Evolutionary conservation across 2,888 invertebrate species (phyloP), one percentile per base, ranked within the genome.

Genomic region (Scaptomyza parva): DNA sequence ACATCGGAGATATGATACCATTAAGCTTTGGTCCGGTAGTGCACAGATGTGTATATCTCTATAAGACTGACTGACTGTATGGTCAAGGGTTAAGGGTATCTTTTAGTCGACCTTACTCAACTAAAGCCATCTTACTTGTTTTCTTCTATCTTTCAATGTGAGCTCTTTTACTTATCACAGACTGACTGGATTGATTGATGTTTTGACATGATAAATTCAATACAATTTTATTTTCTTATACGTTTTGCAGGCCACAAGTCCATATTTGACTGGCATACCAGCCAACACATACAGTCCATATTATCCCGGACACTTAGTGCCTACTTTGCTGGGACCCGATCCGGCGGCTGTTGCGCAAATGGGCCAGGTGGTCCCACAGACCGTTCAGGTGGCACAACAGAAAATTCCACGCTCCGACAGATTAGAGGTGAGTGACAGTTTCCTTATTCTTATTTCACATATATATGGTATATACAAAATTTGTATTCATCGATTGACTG

Each of bases 391-490:
- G 92, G 96, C 95, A 93, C 96, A 97, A 93, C 97, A 97, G 94
- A 98, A 98, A 94, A 94, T 97, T 94, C 96, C 97, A 89, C 96
- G 98, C 93, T 96, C 97, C 92, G 98, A 98, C 93, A 95, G 98
- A 93, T 95, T 98, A 93, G 98, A 98, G 97, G 98, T 98, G 94
- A 95, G 95, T 93, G 58, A 44, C 55, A 59, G 48, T 50, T 47
- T 30, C 12, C 47, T 20, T 47, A 30, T 65, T 22, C 30, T n/a
- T 26, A 14, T 28, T n/a, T n/a, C n/a, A n/a, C n/a, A 6, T 28
- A 9, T 53, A 45, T n/a, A 33, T 33, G 9, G n/a, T 33, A 7
- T 7, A 14, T 17, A 17, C 9, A 30, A 40, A 45, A 35, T 55
- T 39, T 43, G 30, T 50, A 48, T 52, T 69, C 62, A 68, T 59